These are phyloP conservation scores for Cygnus atratus DNA, from an alignment of 2,113 vertebrate genomes.

Conservation along the genomic window DNA sequence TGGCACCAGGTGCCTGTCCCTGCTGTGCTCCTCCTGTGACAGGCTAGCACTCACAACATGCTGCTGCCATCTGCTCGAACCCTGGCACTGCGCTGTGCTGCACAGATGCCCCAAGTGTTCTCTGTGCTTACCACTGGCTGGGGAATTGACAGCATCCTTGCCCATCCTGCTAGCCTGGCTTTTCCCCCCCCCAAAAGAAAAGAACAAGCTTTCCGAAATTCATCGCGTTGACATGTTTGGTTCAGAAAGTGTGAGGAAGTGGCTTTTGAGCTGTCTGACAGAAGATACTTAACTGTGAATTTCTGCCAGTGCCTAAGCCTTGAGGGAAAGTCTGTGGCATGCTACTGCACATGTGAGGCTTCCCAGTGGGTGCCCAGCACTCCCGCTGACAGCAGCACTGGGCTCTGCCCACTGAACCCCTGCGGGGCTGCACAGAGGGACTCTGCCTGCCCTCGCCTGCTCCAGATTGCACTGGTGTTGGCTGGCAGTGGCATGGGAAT, in stretches of 20 bases:
- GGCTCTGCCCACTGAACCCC: no score
- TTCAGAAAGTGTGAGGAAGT: neutral
- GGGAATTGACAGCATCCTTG: neutral
- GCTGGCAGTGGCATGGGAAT: neutral
- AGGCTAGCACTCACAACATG: rapidly evolving
- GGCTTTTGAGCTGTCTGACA: neutral
- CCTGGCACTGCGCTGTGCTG: rapidly evolving
- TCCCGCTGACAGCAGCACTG: no score
- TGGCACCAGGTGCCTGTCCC: neutral
- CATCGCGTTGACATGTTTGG: neutral
- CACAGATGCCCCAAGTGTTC: neutral
- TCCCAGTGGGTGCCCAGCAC: no score
- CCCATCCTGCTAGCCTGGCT: neutral
- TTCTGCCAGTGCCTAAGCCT: neutral
- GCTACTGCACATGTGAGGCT: neutral
- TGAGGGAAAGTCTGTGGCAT: neutral
- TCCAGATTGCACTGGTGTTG: neutral
- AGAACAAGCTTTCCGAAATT: neutral
- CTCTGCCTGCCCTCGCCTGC: neutral
- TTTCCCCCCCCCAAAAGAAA: neutral
- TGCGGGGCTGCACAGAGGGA: no score
- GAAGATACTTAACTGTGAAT: neutral
- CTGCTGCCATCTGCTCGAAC: neutral
- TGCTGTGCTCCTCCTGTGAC: neutral
- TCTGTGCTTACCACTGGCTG: neutral